phyloP scores from a whole-genome alignment of 2,113 vertebrate genomes.

The Triplophysa rosa region DNA sequence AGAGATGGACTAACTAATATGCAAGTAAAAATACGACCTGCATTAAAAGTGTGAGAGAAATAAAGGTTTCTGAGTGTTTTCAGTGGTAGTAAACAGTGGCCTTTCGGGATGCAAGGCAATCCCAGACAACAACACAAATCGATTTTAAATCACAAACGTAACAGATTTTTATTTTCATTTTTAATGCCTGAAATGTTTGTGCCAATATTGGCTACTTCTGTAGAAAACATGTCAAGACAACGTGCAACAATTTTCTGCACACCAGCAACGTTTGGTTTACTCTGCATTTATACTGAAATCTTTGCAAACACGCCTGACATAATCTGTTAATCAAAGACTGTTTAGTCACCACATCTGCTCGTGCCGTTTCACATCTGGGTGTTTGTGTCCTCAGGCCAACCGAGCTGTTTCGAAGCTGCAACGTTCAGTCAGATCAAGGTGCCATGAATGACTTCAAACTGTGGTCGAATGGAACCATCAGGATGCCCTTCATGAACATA shows the following conservation, averaged over 20 bases:
- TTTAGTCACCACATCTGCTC: too few relatives aligned
- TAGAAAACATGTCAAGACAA: not conserved
- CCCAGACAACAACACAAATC: not conserved
- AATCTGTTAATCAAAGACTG: too few relatives aligned
- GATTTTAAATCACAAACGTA: constrained; percentile 13
- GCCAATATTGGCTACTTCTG: not conserved
- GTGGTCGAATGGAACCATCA: constrained; percentile 97
- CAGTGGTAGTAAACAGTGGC: constrained; percentile 30
- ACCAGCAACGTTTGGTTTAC: not conserved
- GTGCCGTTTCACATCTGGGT: not conserved
- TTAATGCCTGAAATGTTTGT: not conserved
- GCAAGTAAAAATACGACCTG: too few relatives aligned
- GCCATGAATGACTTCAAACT: constrained; percentile 97
- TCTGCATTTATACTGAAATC: not conserved
- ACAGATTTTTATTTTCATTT: not conserved
- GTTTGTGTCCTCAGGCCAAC: constrained; percentile 81
- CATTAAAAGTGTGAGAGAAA: constrained; percentile 23
- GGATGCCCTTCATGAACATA: constrained; percentile 98
- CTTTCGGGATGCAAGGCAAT: not conserved
- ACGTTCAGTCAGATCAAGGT: constrained; percentile 94
- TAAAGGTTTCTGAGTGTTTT: not conserved
- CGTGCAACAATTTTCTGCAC: not conserved
- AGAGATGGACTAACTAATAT: too few relatives aligned
- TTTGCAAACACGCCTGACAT: too few relatives aligned
- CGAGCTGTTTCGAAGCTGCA: constrained; percentile 97